A percentile compares a stretch with the other conserved stretches of the same genome.
phyloP scores from a whole-genome alignment of 1,140 invertebrate genomes.

The Euwallacea fornicatus region DNA sequence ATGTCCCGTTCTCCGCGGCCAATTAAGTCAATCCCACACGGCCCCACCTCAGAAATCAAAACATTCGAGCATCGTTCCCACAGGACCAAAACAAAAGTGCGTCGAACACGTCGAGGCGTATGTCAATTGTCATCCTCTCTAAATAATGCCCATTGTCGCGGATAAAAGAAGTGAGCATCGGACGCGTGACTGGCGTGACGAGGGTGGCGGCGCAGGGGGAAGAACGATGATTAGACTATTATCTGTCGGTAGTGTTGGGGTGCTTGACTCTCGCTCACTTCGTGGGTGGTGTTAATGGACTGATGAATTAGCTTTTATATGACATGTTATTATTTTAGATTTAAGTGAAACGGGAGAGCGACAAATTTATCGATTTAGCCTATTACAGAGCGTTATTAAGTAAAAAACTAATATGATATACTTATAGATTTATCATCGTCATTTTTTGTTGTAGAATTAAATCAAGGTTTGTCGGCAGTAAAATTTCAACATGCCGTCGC shows the following conservation, averaged over 20 bases:
- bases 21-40: slow-evolving; percentile 40
- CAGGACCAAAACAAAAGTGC: slow-evolving; percentile 45
- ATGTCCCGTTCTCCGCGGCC: slow-evolving; percentile 11
- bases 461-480: slow-evolving; percentile 1
- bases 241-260: slow-evolving; percentile 21
- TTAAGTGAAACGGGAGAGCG: not conserved
- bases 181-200: slow-evolving; percentile 38
- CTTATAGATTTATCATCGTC: too few species aligned
- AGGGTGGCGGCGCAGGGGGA: not conserved
- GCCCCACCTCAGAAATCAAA: slow-evolving; percentile 46
- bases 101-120: slow-evolving; percentile 41
- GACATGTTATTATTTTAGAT: not conserved
- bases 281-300: slow-evolving; percentile 30
- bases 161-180: slow-evolving; percentile 49
- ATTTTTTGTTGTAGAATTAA: not conserved
- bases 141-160: slow-evolving; percentile 48
- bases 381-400: not conserved
- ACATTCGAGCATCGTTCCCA: slow-evolving; percentile 43
- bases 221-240: slow-evolving; percentile 30
- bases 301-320: slow-evolving; percentile 2
- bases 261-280: slow-evolving; percentile 27
- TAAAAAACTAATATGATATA: too few species aligned
- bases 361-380: not conserved
- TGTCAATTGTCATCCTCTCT: slow-evolving; percentile 48
- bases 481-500: slow-evolving; percentile 12